Conservation (phyloP, 2,888 invertebrate genomes). For the Tyria jacobaeae region DNA sequence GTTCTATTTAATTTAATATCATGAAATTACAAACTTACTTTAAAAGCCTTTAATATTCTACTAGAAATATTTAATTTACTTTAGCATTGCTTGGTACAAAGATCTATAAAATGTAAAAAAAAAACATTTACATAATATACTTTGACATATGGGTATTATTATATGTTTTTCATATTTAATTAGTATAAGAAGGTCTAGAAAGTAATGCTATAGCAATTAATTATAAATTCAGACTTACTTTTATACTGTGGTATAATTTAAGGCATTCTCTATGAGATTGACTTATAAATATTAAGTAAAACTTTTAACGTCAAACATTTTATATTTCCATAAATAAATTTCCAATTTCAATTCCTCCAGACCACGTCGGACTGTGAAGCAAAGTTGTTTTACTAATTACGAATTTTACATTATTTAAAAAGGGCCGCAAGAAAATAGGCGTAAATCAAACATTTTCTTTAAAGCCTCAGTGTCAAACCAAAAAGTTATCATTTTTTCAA, state of each 20-base stretch:
- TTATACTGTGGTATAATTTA: not conserved
- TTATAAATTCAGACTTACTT: not conserved
- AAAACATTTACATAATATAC: too few species aligned
- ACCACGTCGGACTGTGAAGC: conserved; percentile 8
- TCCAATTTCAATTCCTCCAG: conserved; percentile 1
- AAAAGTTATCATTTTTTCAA: conserved; percentile 53
- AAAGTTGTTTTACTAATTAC: conserved; percentile 61
- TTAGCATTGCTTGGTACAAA: too few species aligned
- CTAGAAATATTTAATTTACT: too few species aligned
- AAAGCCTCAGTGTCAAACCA: conserved; percentile 61
- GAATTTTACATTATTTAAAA: conserved; percentile 63
- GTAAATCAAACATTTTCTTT: conserved; percentile 47
- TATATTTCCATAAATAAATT: conserved; percentile 16
- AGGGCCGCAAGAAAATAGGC: conserved; percentile 53
- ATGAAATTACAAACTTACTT: too few species aligned
- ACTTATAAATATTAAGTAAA: conserved; percentile 17
- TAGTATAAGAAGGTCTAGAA: too few species aligned
- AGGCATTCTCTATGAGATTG: not conserved
- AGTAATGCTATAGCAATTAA: not conserved
- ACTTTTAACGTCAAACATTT: conserved; percentile 39
- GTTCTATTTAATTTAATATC: too few species aligned
- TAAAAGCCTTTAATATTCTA: too few species aligned
- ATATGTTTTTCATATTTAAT: too few species aligned
- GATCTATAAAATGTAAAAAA: too few species aligned
- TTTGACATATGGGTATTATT: too few species aligned